phyloP scores from a whole-genome alignment of 2,113 vertebrate species.

The Marmota flaviventris region DNA sequence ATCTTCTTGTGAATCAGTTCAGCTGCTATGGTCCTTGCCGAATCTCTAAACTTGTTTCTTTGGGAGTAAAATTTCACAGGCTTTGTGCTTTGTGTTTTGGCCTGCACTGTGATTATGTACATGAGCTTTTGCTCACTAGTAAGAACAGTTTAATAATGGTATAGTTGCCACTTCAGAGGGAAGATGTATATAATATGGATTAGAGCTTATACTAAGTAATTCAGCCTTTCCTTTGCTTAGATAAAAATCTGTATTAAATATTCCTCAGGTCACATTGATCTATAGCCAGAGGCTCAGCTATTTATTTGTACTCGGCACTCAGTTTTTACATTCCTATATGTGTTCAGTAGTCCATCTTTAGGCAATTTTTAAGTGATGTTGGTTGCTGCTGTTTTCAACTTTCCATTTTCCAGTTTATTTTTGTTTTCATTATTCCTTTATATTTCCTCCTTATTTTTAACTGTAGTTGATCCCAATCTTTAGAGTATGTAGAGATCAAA shows the following conservation, averaged over 20 bases:
- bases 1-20: neutral
- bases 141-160: neutral
- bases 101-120: neutral
- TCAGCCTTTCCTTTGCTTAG: neutral
- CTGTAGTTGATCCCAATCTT: conserved; percentile 2
- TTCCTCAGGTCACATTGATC: neutral
- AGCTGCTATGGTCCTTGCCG: neutral
- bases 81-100: neutral
- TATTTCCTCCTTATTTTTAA: conserved; percentile 32
- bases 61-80: neutral
- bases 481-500: neutral
- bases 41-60: neutral
- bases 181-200: neutral
- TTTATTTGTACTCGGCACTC: neutral
- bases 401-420: conserved; percentile 19
- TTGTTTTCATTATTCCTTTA: conserved; percentile 51
- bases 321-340: neutral
- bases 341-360: neutral
- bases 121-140: neutral
- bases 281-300: neutral
- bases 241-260: neutral
- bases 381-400: neutral
- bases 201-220: neutral
- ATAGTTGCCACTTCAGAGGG: neutral
- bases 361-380: neutral